Percentiles rank a stretch among this genome's conserved stretches.
Evolutionary conservation across 2,888 invertebrate species (phyloP).

Genomic region (Megalurothrips usitatus): DNA sequence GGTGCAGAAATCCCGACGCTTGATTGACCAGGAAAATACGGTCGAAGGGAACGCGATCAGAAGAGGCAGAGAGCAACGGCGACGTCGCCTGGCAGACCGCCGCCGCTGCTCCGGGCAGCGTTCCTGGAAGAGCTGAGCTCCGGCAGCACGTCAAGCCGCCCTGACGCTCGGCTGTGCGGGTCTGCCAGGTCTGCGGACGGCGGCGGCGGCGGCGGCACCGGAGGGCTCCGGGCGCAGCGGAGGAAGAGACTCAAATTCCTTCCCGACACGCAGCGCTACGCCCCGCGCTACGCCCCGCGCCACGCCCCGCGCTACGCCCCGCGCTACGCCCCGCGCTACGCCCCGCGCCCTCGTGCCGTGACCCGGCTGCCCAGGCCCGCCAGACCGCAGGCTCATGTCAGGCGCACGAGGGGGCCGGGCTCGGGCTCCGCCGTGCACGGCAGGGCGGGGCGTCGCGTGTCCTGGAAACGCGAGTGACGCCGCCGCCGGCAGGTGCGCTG

Average conservation of each 20-base stretch:
- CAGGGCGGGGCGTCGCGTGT: no score
- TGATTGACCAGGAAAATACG: no score
- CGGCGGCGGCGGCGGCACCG: background rate
- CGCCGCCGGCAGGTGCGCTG: no score
- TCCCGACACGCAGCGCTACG: background rate
- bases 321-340: background rate
- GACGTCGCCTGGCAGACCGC: background rate
- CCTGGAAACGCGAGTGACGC: no score
- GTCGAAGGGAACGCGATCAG: no score
- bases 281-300: background rate
- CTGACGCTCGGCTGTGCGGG: background rate
- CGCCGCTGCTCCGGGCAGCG: background rate
- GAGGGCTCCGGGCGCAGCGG: no score
- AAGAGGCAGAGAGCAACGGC: no score
- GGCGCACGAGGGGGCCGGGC: no score
- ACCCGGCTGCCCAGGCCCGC: no score
- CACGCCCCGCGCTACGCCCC: background rate
- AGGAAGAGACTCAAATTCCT: background rate
- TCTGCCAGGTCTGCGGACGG: background rate
- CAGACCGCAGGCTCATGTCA: no score
- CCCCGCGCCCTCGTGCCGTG: background rate
- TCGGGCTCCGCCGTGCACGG: no score
- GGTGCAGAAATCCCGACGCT: background rate
- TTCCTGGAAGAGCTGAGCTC: background rate
- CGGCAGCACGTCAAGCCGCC: background rate